Conservation (phyloP, 2,888 invertebrate species). For the Agrotis clavis region DNA sequence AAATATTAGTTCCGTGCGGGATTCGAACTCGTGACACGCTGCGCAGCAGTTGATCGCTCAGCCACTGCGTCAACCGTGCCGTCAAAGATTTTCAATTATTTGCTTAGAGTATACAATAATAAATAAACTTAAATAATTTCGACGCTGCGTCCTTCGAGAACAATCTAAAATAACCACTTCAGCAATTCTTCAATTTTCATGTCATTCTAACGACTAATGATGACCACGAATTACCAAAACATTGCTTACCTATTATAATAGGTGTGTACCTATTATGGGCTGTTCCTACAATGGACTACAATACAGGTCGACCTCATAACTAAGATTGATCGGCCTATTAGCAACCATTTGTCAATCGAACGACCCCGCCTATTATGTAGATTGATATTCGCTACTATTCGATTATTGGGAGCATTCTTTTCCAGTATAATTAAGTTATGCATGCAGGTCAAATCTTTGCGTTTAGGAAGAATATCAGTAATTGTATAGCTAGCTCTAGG, state of each 20-base stretch:
- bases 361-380: slow-evolving; percentile 36
- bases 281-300: slow-evolving; percentile 21
- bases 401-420: slow-evolving; percentile 33
- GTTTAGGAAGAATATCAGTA: background rate
- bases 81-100: no score
- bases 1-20: no score
- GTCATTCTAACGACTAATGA: slow-evolving; percentile 12
- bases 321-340: slow-evolving; percentile 68
- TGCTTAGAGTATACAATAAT: no score
- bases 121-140: no score
- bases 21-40: no score
- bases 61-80: no score
- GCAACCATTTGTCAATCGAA: slow-evolving; percentile 64
- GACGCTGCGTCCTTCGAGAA: no score
- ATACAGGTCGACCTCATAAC: slow-evolving; percentile 69
- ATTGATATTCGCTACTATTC: slow-evolving; percentile 49
- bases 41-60: no score
- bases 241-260: slow-evolving; percentile 39
- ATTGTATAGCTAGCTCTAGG: background rate
- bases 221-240: slow-evolving; percentile 20
- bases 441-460: slow-evolving; percentile 36
- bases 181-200: no score
- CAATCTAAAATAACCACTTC: no score
- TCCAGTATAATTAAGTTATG: slow-evolving; percentile 34
- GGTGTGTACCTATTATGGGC: slow-evolving; percentile 2